Base-by-base conservation (phyloP, 2,113 vertebrate species). In the Halichoeres trimaculatus region DNA sequence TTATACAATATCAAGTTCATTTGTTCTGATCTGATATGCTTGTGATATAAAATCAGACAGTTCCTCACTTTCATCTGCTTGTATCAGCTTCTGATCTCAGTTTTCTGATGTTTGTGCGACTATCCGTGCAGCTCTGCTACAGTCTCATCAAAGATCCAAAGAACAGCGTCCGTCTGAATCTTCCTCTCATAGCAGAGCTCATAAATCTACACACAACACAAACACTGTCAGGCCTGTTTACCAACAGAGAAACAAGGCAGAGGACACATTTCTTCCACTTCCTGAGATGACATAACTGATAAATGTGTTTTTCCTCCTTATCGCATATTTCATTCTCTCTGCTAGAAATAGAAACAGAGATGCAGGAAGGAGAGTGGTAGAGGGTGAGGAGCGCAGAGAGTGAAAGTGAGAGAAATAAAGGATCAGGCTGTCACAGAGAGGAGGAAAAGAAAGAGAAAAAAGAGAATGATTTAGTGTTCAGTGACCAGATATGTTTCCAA, bases 271-370 rank as follows among this genome's bases (percentile, higher is more conserved):
- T 70, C 57, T 55, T 63, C 34, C 16, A 22, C 45, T 60, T 86
- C 54, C 71, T 62, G 68, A 57, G 68, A 78, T 66, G 65, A 78
- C 41, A 55, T 13, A 60, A 61, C 48, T 83, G 77, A 88, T 79
- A 65, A 84, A 81, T 85, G 54, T 50, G 56, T 35, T 60, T 68
- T 54, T 7, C 3, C 14, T 11, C 26, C 22, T 10, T 23, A 51
- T 56, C 61, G 26, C 43, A 76, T 70, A 51, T 83, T 78, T 70
- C 57, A 78, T 69, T 75, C 64, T 71, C 41, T 52, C 47, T 66
- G 64, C 50, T 40, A 14, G 64, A 79, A 81, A 82, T 70, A 58
- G 54, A 76, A 43, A 64, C 43, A 58, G 59, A 54, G 36, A 54
- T 50, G 36, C 26, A 30, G 30, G 20, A n/a, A 58, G 0, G 30